phyloP scores from a whole-genome alignment of 2,888 invertebrate species.

The Ctenicera cuprea region DNA sequence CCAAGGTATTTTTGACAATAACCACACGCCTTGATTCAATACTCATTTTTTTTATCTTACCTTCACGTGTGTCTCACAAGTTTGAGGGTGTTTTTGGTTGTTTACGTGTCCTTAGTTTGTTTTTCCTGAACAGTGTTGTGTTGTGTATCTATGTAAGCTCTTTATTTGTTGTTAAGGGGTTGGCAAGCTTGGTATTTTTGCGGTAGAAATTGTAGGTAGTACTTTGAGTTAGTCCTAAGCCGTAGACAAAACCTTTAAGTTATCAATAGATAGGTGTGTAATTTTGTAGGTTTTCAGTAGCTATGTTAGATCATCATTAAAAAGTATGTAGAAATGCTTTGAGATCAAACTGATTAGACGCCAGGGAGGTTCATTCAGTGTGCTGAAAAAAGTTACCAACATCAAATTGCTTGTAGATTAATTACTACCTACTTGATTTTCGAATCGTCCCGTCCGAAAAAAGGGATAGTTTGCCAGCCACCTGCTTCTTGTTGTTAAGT shows the following conservation, averaged over 20 bases:
- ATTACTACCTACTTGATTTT: slow-evolving; percentile 24
- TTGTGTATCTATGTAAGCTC: slow-evolving; percentile 73
- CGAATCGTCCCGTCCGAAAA: slow-evolving; percentile 11
- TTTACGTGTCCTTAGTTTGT: slow-evolving; percentile 16
- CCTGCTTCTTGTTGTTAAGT: slow-evolving; percentile 65
- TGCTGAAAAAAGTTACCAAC: slow-evolving; percentile 14
- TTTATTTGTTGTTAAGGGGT: slow-evolving; percentile 69
- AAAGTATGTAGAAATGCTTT: slow-evolving; percentile 44
- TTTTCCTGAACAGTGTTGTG: slow-evolving; percentile 64
- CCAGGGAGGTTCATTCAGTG: slow-evolving; percentile 3
- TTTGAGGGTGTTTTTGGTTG: slow-evolving; percentile 10
- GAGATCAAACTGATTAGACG: slow-evolving; percentile 5
- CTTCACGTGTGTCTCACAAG: slow-evolving; percentile 43
- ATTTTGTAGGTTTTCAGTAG: slow-evolving; percentile 33
- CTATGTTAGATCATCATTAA: slow-evolving; percentile 29
- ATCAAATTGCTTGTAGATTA: slow-evolving; percentile 29
- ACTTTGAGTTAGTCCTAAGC: slow-evolving; percentile 34
- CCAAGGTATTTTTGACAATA: no score
- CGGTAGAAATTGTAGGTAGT: slow-evolving; percentile 60
- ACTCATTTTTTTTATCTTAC: slow-evolving; percentile 34
- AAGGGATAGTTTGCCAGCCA: slow-evolving; percentile 70
- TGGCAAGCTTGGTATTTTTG: slow-evolving; percentile 71
- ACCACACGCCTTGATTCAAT: no score
- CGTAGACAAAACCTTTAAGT: slow-evolving; percentile 25
- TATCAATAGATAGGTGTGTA: slow-evolving; percentile 28